Evolutionary conservation across 2,113 vertebrate genomes (phyloP), one percentile per base, ranked within the genome.

Genomic region (Apaloderma vittatum): DNA sequence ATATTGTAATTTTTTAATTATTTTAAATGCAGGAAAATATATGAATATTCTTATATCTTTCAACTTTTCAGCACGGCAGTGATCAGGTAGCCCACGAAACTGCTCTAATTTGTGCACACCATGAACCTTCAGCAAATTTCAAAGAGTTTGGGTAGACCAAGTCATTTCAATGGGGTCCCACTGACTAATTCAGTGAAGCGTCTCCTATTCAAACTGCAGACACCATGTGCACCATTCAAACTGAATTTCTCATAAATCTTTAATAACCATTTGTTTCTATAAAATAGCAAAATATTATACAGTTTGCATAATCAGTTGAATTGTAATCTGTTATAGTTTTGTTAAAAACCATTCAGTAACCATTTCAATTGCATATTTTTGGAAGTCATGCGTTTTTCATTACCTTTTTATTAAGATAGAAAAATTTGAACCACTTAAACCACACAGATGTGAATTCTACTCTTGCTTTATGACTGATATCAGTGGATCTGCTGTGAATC

Each of bases 311-410:
- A 80, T 80, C 51, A 52, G 55, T 90, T 90, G 45, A 81, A 77
- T 77, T 67, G n/a, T 51, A 79, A 7, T 55, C 40, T 58, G 22
- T 62, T 72, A 73, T 0, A 70, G n/a, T 68, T 93, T 62, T 67
- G 22, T 58, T 90, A 88, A 86, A 95, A 94, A 62, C 58, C 11
- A 43, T 83, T 73, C 58, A 40, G 46, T 34, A 66, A 5, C n/a
- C 20, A 52, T 77, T 79, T 92, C 52, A 83, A 23, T 17, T 48
- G 26, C 11, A 3, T 70, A 8, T 71, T 78, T 96, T 82, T 67
- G n/a, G 20, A 89, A 85, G 30, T 87, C 37, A 93, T 75, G 67
- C 29, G 59, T 94, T 94, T 95, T 95, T 73, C 51, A 83, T 80
- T 18, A 88, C 43, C 62, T 93, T 90, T 88, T 94, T 26, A 71